Percentiles rank a stretch among this genome's conserved stretches.
Conservation (phyloP, 2,113 vertebrate species). For the Perccottus glenii region DNA sequence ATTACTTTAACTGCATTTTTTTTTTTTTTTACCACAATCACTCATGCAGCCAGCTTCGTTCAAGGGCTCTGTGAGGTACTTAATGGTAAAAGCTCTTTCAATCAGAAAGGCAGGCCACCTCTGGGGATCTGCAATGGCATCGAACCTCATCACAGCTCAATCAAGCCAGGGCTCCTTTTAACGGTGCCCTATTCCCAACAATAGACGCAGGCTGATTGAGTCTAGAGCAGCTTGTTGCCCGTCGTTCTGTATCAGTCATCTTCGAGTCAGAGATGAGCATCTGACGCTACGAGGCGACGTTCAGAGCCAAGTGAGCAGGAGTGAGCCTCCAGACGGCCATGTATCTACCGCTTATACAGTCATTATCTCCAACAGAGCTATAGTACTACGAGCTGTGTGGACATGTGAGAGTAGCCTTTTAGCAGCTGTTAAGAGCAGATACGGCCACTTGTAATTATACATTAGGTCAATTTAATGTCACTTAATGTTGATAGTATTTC, state of each 20-base stretch:
- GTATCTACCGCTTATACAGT: neutral
- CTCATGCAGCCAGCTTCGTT: neutral
- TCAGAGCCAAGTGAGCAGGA: conserved; percentile 65
- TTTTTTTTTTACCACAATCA: neutral
- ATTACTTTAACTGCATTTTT: neutral
- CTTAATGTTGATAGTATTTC: neutral
- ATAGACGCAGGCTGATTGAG: neutral
- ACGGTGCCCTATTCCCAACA: neutral
- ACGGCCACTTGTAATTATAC: neutral
- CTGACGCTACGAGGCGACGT: conserved; percentile 36
- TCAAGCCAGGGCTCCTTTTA: neutral
- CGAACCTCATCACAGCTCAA: neutral
- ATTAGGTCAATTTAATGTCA: neutral
- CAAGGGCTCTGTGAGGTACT: neutral
- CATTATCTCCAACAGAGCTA: conserved; percentile 8
- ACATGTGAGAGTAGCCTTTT: conserved; percentile 5
- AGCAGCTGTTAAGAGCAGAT: neutral
- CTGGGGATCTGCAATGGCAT: neutral
- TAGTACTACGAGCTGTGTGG: neutral
- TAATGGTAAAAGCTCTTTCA: neutral
- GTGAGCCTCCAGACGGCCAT: conserved; percentile 50
- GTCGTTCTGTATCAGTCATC: conserved; percentile 24
- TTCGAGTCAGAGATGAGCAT: conserved; percentile 26
- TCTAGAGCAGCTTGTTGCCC: conserved; percentile 19
- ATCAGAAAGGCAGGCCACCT: neutral